Base-by-base conservation (phyloP, 2,113 vertebrate genomes). In the Callaeas wilsoni region DNA sequence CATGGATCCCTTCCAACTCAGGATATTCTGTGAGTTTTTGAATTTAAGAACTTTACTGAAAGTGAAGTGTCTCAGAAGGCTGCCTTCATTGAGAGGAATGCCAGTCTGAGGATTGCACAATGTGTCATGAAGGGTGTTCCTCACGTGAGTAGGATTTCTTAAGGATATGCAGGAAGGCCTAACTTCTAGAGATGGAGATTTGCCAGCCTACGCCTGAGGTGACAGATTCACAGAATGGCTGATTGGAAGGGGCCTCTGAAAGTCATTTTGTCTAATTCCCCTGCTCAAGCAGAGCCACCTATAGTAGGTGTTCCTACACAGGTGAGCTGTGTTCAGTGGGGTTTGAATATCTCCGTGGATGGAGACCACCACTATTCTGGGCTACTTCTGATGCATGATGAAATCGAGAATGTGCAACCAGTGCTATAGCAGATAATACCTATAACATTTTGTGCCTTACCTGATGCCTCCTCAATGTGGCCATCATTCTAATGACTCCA, bases 81-180 rank as follows among this genome's bases (percentile, higher is more conserved):
- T 64, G 9, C 46, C 18, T 76, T 83, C 23, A 29, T 29, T 50
- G 32, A 80, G 46, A 68, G 16, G 42, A 83, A 35, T 11, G 16
- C 46, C 23, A 13, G 0, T 46, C 7, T 63, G 67, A 69, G 46
- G 27, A 47, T 11, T 46, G 37, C n/a, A 49, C 10, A 32, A 6
- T 11, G 8, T 52, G 13, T 65, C 55, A 19, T 49, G 37, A 70
- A 49, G 44, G 0, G 0, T 0, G 1, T 60, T 92, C 20, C 46
- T 53, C 12, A 52, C 29, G 7, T 4, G 1, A 3, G 11, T 64
- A 26, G 49, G 3, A 75, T 89, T 81, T 84, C 56, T 13, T 50
- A 55, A 76, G 55, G 10, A 42, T 27, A 70, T 16, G 13, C n/a
- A 67, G n/a, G 35, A 63, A 63, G 16, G 15, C 16, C 13, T 35